Percentiles rank a stretch among this genome's conserved stretches.
These are phyloP conservation scores for Pardosa pseudoannulata DNA, from an alignment of 2,888 invertebrate genomes.

Conservation along the genomic window DNA sequence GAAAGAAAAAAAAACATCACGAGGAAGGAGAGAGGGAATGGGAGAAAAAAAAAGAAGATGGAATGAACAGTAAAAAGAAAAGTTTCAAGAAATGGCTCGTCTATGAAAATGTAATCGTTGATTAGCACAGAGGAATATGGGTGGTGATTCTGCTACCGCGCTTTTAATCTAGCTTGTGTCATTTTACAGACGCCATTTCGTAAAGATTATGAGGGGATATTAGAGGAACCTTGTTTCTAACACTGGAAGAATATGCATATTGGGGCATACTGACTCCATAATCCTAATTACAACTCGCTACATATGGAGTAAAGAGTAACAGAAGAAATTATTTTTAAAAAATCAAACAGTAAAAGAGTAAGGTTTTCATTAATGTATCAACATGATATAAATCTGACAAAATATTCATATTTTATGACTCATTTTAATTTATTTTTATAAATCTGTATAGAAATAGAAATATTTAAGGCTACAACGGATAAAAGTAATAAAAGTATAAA, in stretches of 20 bases:
- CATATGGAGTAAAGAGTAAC: background rate
- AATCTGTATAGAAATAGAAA: too few relatives aligned
- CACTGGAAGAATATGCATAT: background rate
- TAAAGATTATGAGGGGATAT: background rate
- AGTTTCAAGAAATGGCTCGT: constrained; percentile 34
- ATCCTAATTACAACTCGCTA: background rate
- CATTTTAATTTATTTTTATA: too few relatives aligned
- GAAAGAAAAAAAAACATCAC: constrained; percentile 43
- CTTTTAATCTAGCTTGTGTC: constrained; percentile 48
- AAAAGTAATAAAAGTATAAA: too few relatives aligned
- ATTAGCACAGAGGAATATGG: constrained; percentile 50
- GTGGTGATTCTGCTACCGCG: constrained; percentile 45
- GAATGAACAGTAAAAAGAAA: constrained; percentile 24
- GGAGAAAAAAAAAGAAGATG: constrained; percentile 1
- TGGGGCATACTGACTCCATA: background rate
- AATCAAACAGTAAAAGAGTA: background rate
- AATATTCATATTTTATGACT: too few relatives aligned
- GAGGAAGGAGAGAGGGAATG: constrained; percentile 11
- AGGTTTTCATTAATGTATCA: too few relatives aligned
- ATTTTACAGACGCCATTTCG: constrained; percentile 15
- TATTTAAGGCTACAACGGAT: too few relatives aligned
- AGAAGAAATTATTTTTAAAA: too few relatives aligned
- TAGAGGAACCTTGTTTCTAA: background rate
- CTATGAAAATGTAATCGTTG: constrained; percentile 53
- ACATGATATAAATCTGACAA: too few relatives aligned